Base-by-base conservation (phyloP, 2,888 invertebrate genomes). In the Steinernema scapterisci region DNA sequence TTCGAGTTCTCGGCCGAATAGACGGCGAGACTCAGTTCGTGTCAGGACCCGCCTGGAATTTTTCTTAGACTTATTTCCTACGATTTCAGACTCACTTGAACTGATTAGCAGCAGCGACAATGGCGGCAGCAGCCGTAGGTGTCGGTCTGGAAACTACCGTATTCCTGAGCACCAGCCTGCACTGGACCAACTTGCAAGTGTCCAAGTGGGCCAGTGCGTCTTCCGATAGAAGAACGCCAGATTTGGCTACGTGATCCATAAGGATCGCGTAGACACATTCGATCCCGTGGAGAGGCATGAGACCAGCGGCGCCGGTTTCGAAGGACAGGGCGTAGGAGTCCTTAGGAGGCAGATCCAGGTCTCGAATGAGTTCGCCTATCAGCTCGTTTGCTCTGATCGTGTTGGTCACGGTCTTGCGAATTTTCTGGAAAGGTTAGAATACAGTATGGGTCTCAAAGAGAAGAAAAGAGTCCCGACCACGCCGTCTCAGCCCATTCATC, bases 221-320 rank as follows among this genome's bases (percentile, higher is more conserved):
- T 46, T 86, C 84, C 11, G 84, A 84, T 21, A 86, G 76, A 6
- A 77, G 77, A 23, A 81, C 75, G 23, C 83, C 83, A 25, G 77
- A 78, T 44, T 78, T 74, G 21, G 81, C 79, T 21, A 85, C 82
- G 51, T 84, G 79, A 70, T 84, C 79, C 85, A 85, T 86, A 27
- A 86, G 80, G 19, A 84, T 81, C 23, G 81, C 79, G 77, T 85
- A 86, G 31, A 86, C 84, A 74, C 82, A 84, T 75, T 86, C 86
- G 27, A 84, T 83, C 9, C 85, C 85, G 73, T 82, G 80, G 5
- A 84, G 75, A 23, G 77, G 76, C 19, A 51, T n/a, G 48, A 46
- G 44, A 5, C 73, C 70, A 21, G 31, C 56, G 5, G 72, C 27
- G 6, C 74, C 74, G 56, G 48, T 79, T 46, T 77, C 78, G 5